Percentiles rank a stretch among this genome's conserved stretches.
phyloP scores from a whole-genome alignment of 1,140 invertebrate genomes.

The Leucophenga varia region DNA sequence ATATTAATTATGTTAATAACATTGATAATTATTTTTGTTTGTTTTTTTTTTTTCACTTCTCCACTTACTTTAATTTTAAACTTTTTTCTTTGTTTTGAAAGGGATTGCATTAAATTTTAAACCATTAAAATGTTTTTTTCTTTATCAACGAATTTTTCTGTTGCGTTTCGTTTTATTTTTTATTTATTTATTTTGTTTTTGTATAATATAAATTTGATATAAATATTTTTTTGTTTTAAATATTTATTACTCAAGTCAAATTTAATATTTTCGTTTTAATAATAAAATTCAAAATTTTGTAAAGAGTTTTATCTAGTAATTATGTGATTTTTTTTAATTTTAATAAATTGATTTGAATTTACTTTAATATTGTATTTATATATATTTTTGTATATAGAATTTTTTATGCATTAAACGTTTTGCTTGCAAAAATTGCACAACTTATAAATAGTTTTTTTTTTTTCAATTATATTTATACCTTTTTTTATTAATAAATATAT shows the following conservation, averaged over 20 bases:
- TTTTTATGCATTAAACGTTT: slow-evolving; percentile 32
- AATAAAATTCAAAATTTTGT: slow-evolving; percentile 54
- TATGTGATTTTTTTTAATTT: slow-evolving; percentile 40
- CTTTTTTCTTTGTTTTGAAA: slow-evolving; percentile 20
- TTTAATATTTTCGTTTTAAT: too few species aligned
- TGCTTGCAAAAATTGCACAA: slow-evolving; percentile 33
- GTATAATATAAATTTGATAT: too few species aligned
- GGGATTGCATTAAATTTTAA: slow-evolving; percentile 6
- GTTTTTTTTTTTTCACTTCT: slow-evolving; percentile 32
- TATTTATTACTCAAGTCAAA: too few species aligned
- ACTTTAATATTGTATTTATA: slow-evolving; percentile 34
- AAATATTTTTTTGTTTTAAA: too few species aligned
- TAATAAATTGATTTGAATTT: slow-evolving; percentile 23
- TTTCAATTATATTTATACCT: slow-evolving; percentile 18
- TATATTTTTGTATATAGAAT: slow-evolving; percentile 50
- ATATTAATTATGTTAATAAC: slow-evolving; percentile 54
- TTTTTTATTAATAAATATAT: slow-evolving; percentile 24
- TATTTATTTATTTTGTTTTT: slow-evolving; percentile 47
- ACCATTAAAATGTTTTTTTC: slow-evolving; percentile 10
- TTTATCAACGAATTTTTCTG: slow-evolving; percentile 22
- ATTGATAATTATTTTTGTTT: slow-evolving; percentile 44
- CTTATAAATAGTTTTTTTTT: slow-evolving; percentile 50
- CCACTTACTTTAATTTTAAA: slow-evolving; percentile 46
- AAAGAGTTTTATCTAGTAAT: slow-evolving; percentile 53
- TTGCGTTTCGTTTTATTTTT: slow-evolving; percentile 27